Base-by-base conservation (phyloP, 2,888 invertebrate species). In the Aromia moschata region DNA sequence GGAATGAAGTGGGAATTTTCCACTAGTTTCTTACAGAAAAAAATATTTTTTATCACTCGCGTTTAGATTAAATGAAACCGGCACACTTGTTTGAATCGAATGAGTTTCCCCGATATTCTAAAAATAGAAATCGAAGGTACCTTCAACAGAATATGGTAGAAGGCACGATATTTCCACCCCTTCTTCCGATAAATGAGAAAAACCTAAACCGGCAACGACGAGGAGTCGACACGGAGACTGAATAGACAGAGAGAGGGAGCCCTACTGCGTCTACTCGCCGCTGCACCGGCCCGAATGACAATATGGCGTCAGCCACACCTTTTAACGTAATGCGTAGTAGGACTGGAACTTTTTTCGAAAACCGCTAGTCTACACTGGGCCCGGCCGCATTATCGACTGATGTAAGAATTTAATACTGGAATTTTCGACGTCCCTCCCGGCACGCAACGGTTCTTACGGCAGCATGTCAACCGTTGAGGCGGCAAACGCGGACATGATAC, bases 261-360 rank as follows among this genome's bases (percentile, higher is more conserved):
- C 15, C 49, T 56, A 60, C 62, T 60, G 59, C 57, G 59, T 51
- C 61, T 53, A 60, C 51, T 62, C 61, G 55, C 52, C 59, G 55
- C 43, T 47, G 59, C 52, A 56, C 60, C 58, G 62, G 57, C n/a
- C 46, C 57, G 68, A 67, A 71, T 75, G 72, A 74, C 80, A 80
- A 80, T 74, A 80, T 80, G 80, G 80, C 80, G 79, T 72, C 76
- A 67, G 79, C 80, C 80, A 80, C 80, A 80, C 80, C 80, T 80
- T 77, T 76, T 66, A 58, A 64, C 68, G 63, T 76, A 77, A 78
- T 78, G 77, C 78, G 78, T 75, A 77, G 76, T n/a, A 71, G 61
- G 62, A 43, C 38, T 51, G 33, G 25, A 44, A 33, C 41, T 36
- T 55, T 64, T 61, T 46, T 11, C 18, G 37, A 54, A 56, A 59